Evolutionary conservation across 2,888 invertebrate genomes (phyloP).

Genomic region (Bombyx huttoni): DNA sequence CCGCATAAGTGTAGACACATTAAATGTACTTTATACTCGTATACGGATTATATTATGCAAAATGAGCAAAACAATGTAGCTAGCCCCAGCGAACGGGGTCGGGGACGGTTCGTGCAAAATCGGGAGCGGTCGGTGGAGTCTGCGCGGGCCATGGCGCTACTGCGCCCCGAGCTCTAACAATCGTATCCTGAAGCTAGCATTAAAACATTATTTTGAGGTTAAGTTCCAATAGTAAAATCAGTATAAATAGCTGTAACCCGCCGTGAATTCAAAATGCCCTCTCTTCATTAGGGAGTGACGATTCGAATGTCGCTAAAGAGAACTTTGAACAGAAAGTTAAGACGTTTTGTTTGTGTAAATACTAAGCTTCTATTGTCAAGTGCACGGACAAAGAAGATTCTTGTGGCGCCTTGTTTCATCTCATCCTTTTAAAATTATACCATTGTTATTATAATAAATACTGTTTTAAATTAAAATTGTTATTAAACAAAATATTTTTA

Average conservation of each 20-base stretch:
- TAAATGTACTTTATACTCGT: conserved; percentile 3
- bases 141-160: conserved; percentile 30
- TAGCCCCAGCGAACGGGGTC: conserved; percentile 13
- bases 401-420: conserved; percentile 34
- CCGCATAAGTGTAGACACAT: background rate
- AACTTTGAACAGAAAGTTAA: conserved; percentile 57
- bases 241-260: conserved; percentile 33
- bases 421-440: conserved; percentile 26
- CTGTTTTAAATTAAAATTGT: conserved; percentile 33
- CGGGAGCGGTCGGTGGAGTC: conserved; percentile 41
- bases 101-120: conserved; percentile 25
- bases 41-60: conserved; percentile 7
- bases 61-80: conserved; percentile 21
- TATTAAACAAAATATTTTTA: conserved; percentile 34
- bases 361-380: conserved; percentile 68
- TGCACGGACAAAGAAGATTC: conserved; percentile 68
- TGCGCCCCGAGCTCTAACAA: conserved; percentile 45
- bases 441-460: conserved; percentile 35
- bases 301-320: conserved; percentile 67
- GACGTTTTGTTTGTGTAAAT: conserved; percentile 71
- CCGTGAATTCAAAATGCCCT: conserved; percentile 27
- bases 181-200: conserved; percentile 59
- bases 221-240: conserved; percentile 40
- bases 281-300: conserved; percentile 31
- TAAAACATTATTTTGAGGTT: conserved; percentile 69